Base-by-base conservation (phyloP, 1,140 invertebrate species). In the Brachionus sp. region DNA sequence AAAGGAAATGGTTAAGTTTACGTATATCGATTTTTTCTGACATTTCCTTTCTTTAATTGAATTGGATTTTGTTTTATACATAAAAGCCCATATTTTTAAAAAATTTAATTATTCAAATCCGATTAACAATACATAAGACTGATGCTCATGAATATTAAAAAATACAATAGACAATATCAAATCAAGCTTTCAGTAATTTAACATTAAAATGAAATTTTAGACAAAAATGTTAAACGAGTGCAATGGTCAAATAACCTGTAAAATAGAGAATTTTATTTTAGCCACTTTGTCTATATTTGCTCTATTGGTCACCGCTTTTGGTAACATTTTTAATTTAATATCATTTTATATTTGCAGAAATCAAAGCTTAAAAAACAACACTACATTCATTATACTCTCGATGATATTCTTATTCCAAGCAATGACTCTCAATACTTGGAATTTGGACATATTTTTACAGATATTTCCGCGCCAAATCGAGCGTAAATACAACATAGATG, bases 31-130 rank as follows among this genome's bases (percentile, higher is more conserved):
- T 57, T 57, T 57, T 57, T 29, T 57, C 19, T 57, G 50, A 57
- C 50, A 57, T 57, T 57, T 57, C 19, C 50, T 19, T 9, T 57
- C n/a, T 57, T 16, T 23, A 19, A 57, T 57, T 57, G 50, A 57
- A 57, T 19, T 57, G 50, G 44, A 25, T 57, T 57, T 57, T 57
- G 19, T 19, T 23, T 19, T 23, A 33, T 6, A 66, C 13, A 66
- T 29, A 66, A 66, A 12, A 13, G 12, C 33, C 37, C 16, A 70
- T 39, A 35, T 25, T 64, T 39, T 5, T 29, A 66, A 37, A 16
- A 37, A 70, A 70, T 39, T 70, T 70, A 70, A 70, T 70, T 70
- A 70, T 70, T 70, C 66, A 70, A 16, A 70, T 70, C 66, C 66
- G 66, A 70, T 37, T 70, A 35, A 16, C 16, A 37, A 39, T 19